Base-by-base conservation (phyloP, 1,140 invertebrate species). In the Lepidostoma basale region DNA sequence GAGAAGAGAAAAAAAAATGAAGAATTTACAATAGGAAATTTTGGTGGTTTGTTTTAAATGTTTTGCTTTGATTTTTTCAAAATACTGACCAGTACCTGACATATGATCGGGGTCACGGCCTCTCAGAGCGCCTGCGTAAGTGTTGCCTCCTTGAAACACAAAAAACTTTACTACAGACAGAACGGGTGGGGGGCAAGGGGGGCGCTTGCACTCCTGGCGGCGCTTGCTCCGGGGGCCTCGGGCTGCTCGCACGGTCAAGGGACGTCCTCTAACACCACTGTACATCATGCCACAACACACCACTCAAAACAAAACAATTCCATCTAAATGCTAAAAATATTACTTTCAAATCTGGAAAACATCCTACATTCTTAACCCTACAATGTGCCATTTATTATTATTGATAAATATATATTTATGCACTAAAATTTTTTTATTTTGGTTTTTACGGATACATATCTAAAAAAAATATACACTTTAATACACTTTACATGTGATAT, bases 81-180 rank as follows among this genome's bases (percentile, higher is more conserved):
- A 69, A 73, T 73, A 73, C 59, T 73, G 69, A 72, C 68, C 81
- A 85, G 83, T 89, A 91, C 89, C 89, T 90, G 90, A 88, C 87
- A 90, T 88, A 82, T 81, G 78, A 82, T 85, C 84, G 81, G 87
- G 85, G 79, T 86, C 85, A 74, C 85, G 85, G 79, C 89, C 89
- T 83, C 88, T 88, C 81, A 91, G 86, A 79, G 89, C 88, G 82
- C 88, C 88, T 79, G 90, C 89, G 86, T 91, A 91, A 84, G 87
- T 89, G 88, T 87, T 88, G 76, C 76, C 71, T 73, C 71, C 71
- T 73, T 73, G 63, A 72, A 73, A 72, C 67, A 73, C 67, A 69
- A 69, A 68, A 69, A 67, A 69, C 25, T 69, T 73, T 73, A 69
- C 71, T 72, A 69, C 62, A 66, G 63, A 69, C 66, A 63, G 56